Conservation (phyloP, 2,113 vertebrate species). For the Arvicanthis niloticus region DNA sequence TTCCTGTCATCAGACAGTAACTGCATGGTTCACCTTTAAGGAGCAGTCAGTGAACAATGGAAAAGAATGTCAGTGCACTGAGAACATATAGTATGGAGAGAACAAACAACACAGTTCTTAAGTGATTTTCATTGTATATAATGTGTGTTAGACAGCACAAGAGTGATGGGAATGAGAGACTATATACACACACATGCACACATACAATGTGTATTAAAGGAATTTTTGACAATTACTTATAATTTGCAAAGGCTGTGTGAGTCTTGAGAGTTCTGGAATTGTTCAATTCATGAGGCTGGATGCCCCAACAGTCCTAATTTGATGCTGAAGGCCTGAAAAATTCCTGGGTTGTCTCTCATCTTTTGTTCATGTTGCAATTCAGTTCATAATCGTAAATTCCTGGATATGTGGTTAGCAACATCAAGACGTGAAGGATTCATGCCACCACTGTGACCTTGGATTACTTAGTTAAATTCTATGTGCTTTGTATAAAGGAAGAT, state of each 20-base stretch:
- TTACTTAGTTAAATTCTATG: too few species aligned
- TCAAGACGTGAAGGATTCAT: background rate
- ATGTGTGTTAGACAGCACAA: background rate
- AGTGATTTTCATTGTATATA: background rate
- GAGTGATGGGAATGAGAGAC: background rate
- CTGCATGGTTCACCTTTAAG: background rate
- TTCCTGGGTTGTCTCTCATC: background rate
- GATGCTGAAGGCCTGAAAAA: background rate
- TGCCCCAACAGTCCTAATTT: too few species aligned
- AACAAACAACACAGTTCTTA: background rate
- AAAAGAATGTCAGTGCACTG: background rate
- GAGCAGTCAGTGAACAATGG: background rate
- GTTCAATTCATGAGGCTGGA: background rate
- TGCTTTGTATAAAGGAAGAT: background rate
- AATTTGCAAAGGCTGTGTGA: background rate
- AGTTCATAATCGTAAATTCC: background rate
- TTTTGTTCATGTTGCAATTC: background rate
- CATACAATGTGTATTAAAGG: background rate
- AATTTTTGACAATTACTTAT: background rate
- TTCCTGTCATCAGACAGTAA: background rate
- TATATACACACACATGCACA: background rate
- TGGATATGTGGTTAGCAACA: background rate
- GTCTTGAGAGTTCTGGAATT: background rate
- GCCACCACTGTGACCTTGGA: background rate
- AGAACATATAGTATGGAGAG: background rate